Evolutionary conservation across 2,797 vertebrate species (phyloP).

Genomic region (Peromyscus aztecus): DNA sequence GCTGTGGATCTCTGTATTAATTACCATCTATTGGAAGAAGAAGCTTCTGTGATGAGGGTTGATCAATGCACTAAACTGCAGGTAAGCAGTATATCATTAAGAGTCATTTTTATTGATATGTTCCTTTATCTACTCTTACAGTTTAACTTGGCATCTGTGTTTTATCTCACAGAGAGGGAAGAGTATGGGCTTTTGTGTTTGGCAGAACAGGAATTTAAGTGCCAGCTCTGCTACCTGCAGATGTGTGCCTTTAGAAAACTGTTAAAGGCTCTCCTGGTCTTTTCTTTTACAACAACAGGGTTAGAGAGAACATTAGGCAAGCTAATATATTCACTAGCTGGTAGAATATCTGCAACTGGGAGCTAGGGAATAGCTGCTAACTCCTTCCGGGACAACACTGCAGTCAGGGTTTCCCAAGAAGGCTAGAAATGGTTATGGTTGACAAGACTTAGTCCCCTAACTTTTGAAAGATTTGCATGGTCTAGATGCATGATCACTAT

Average conservation of each 20-base stretch:
- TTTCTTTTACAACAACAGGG: not conserved
- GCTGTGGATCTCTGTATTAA: not conserved
- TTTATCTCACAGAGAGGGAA: slow-evolving; percentile 18
- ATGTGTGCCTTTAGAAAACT: not conserved
- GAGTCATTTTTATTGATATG: not conserved
- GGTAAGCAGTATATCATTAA: not conserved
- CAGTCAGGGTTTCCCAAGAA: not conserved
- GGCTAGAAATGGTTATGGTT: not conserved
- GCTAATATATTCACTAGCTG: not conserved
- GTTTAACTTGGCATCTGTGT: not conserved
- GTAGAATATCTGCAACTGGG: not conserved
- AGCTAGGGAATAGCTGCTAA: not conserved
- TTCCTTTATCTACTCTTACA: not conserved
- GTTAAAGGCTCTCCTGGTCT: not conserved
- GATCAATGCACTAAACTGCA: not conserved
- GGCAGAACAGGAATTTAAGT: slow-evolving; percentile 23
- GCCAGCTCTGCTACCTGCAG: not conserved
- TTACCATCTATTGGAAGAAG: not conserved
- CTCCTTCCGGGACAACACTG: not conserved
- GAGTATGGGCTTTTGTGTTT: not conserved
- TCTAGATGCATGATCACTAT: not conserved
- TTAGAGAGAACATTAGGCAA: slow-evolving; percentile 31
- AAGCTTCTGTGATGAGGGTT: not conserved
- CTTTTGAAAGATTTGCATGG: not conserved
- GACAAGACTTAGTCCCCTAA: not conserved